Evolutionary conservation across 1,140 invertebrate genomes (phyloP).

Genomic region (Adoxophyes honmai): DNA sequence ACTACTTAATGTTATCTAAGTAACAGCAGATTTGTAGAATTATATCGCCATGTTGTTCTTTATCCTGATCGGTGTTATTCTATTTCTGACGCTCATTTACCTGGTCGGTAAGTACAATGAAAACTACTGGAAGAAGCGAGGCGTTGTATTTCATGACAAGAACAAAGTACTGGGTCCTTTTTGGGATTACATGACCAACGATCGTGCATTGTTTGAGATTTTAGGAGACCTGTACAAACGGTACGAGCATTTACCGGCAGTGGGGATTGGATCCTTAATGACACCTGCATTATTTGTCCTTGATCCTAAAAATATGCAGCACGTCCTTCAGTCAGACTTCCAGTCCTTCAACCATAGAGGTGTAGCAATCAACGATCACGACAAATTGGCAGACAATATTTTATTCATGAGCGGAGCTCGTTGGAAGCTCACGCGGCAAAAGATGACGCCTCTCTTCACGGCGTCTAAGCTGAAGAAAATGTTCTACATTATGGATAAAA

Average conservation of each 20-base stretch:
- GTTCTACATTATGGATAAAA: conserved; percentile 56
- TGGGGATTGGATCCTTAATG: conserved; percentile 54
- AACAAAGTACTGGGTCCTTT: conserved; percentile 31
- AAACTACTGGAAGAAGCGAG: conserved; percentile 33
- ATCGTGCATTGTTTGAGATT: conserved; percentile 28
- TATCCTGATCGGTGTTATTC: neutral
- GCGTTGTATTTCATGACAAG: conserved; percentile 21
- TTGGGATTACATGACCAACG: conserved; percentile 25
- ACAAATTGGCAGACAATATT: conserved; percentile 76
- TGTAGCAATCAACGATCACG: conserved; percentile 64
- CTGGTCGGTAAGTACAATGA: conserved; percentile 25
- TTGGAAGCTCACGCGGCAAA: conserved; percentile 67
- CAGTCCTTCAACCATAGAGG: conserved; percentile 68
- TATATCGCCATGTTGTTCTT: neutral
- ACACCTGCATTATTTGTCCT: conserved; percentile 63
- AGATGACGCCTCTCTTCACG: conserved; percentile 67
- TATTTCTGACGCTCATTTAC: conserved; percentile 6
- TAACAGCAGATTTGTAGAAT: too few relatives aligned
- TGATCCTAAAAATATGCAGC: conserved; percentile 73
- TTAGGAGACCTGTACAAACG: conserved; percentile 32
- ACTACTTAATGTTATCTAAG: neutral
- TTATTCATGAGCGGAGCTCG: conserved; percentile 60
- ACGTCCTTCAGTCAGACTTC: conserved; percentile 70
- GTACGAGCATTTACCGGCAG: conserved; percentile 27
- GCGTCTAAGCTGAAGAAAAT: conserved; percentile 68